phyloP scores from a whole-genome alignment of 2,113 vertebrate species.

The Oncorhynchus gorbuscha region DNA sequence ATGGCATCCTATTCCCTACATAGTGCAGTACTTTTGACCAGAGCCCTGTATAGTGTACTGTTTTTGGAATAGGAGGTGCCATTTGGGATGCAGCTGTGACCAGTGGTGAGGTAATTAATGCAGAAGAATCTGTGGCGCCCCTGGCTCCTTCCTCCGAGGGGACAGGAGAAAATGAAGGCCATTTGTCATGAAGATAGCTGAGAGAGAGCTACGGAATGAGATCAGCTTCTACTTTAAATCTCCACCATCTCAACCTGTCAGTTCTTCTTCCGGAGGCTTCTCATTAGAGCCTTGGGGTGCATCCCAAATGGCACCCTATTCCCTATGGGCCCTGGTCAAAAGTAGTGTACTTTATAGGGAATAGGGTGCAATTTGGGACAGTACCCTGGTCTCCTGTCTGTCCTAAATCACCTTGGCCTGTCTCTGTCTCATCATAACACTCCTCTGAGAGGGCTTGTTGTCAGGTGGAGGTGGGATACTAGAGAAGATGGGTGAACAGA shows the following conservation, averaged over 20 bases:
- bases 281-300: constrained; percentile 39
- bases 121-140: constrained; percentile 45
- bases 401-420: neutral
- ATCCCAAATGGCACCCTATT: too few species aligned
- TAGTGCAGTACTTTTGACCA: too few species aligned
- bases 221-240: constrained; percentile 23
- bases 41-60: too few species aligned
- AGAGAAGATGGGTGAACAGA: neutral
- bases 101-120: constrained; percentile 35
- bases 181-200: constrained; percentile 41
- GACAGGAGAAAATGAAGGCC: constrained; percentile 40
- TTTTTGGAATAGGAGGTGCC: too few species aligned
- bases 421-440: neutral
- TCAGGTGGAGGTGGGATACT: neutral
- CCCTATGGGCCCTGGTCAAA: neutral
- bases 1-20: too few species aligned
- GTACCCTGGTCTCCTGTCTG: neutral
- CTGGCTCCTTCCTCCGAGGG: constrained; percentile 37
- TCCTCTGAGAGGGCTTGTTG: neutral
- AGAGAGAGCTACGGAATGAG: constrained; percentile 24
- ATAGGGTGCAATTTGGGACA: neutral
- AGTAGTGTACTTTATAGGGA: too few species aligned
- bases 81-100: too few species aligned
- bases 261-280: constrained; percentile 35
- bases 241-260: neutral